Conservation (phyloP, 2,888 invertebrate species). For the Spodoptera littoralis region DNA sequence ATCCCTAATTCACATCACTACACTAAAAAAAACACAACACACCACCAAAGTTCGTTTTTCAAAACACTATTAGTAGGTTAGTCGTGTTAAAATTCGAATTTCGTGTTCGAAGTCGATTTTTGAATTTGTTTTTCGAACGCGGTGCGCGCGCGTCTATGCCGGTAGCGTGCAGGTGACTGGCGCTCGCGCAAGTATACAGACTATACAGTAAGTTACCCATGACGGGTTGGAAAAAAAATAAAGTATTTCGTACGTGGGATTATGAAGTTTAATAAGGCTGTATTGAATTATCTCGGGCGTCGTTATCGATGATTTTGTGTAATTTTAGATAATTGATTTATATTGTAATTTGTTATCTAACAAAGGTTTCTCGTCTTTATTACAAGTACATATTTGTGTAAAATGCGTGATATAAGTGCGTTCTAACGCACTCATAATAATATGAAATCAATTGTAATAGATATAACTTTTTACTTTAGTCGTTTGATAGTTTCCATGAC, state of each 20-base stretch:
- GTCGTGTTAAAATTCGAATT: slow-evolving; percentile 71
- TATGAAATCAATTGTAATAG: no score
- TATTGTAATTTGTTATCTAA: slow-evolving; percentile 8
- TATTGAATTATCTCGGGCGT: slow-evolving; percentile 34
- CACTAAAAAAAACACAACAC: slow-evolving; percentile 69
- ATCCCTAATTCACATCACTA: slow-evolving; percentile 72
- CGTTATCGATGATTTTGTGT: slow-evolving; percentile 31
- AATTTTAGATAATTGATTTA: slow-evolving; percentile 33
- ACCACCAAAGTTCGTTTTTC: slow-evolving; percentile 68
- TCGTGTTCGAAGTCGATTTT: slow-evolving; percentile 69
- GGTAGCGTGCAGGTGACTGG: slow-evolving; percentile 86
- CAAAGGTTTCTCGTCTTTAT: no score
- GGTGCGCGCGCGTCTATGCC: slow-evolving; percentile 78
- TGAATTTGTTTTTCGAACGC: slow-evolving; percentile 58
- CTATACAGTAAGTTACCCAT: slow-evolving; percentile 72
- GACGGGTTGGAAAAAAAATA: slow-evolving; percentile 73
- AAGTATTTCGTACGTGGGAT: slow-evolving; percentile 76
- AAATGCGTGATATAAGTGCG: no score
- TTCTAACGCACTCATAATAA: no score
- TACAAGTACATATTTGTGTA: no score
- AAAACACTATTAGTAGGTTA: slow-evolving; percentile 74
- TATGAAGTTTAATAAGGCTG: slow-evolving; percentile 56
- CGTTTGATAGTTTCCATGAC: no score
- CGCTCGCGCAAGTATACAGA: slow-evolving; percentile 64
- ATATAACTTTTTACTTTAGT: no score